Conservation (phyloP, 2,113 vertebrate species). For the Rhabdomys dilectus region DNA sequence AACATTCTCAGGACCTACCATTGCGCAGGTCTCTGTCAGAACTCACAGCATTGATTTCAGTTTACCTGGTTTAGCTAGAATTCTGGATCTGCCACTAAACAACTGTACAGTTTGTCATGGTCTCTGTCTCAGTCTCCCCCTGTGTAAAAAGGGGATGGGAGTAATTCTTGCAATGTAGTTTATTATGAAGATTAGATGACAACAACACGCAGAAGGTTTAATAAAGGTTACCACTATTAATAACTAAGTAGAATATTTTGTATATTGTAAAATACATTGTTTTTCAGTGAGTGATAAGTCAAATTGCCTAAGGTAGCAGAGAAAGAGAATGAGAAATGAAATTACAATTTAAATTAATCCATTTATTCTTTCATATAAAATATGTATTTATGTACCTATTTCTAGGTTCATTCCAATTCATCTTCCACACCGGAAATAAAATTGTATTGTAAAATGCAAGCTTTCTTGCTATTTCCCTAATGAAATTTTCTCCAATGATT, state of each 20-base stretch:
- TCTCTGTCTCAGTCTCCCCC: not conserved
- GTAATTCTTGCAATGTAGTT: not conserved
- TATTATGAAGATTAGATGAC: not conserved
- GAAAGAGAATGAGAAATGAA: conserved; percentile 32
- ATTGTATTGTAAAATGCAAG: conserved; percentile 31
- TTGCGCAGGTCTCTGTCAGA: not conserved
- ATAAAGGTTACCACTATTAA: not conserved
- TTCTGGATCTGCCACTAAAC: not conserved
- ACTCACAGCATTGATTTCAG: not conserved
- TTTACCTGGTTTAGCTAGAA: not conserved
- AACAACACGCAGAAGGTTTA: not conserved
- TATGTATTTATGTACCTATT: conserved; percentile 38
- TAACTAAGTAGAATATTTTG: not conserved
- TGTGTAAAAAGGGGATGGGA: not conserved
- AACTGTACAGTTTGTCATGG: not conserved
- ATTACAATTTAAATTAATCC: conserved; percentile 61
- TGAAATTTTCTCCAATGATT: conserved; percentile 45
- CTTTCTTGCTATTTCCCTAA: not conserved
- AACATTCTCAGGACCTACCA: not conserved
- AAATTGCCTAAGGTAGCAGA: conserved; percentile 30
- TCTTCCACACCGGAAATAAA: conserved; percentile 32
- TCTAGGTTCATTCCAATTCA: conserved; percentile 52
- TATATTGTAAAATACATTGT: not conserved
- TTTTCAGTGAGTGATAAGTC: conserved; percentile 20
- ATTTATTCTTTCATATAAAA: conserved; percentile 64